A percentile compares a stretch with the other conserved stretches of the same genome.
Evolutionary conservation across 2,797 vertebrate genomes (phyloP).

Genomic region (Esox lucius): DNA sequence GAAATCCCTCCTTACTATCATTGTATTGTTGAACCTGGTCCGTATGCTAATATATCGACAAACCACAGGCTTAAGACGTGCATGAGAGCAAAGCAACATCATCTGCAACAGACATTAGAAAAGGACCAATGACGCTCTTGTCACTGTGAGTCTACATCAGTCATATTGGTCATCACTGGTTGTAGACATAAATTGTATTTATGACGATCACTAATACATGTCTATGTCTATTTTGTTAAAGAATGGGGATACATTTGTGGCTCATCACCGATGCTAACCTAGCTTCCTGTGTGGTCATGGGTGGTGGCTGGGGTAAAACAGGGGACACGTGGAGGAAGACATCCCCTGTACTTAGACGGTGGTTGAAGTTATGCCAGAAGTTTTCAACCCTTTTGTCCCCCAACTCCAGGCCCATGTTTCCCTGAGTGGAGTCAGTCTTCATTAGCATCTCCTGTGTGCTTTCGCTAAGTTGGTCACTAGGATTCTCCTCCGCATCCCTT

Average conservation of each 20-base stretch:
- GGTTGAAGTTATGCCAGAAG: background rate
- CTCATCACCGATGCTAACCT: too few species aligned
- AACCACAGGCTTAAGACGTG: background rate
- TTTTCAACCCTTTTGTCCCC: background rate
- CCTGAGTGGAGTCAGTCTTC: background rate
- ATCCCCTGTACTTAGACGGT: background rate
- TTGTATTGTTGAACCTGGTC: too few species aligned
- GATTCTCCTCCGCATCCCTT: background rate
- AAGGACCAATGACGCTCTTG: background rate
- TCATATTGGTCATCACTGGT: background rate
- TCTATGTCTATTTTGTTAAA: too few species aligned
- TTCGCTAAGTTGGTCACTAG: background rate
- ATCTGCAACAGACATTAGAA: background rate
- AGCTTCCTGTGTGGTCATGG: too few species aligned
- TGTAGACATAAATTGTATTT: too few species aligned
- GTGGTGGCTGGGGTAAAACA: background rate
- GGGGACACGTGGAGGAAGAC: background rate
- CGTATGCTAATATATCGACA: too few species aligned
- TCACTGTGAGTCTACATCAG: background rate
- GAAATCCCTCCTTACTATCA: too few species aligned
- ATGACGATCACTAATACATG: too few species aligned
- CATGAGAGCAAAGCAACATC: background rate
- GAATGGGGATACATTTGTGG: too few species aligned
- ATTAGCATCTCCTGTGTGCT: background rate
- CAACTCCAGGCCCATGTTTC: background rate